A percentile compares a stretch with the other conserved stretches of the same genome.
These are phyloP conservation scores for Tamias sibiricus DNA, from an alignment of 2,113 vertebrate species.

Conservation along the genomic window DNA sequence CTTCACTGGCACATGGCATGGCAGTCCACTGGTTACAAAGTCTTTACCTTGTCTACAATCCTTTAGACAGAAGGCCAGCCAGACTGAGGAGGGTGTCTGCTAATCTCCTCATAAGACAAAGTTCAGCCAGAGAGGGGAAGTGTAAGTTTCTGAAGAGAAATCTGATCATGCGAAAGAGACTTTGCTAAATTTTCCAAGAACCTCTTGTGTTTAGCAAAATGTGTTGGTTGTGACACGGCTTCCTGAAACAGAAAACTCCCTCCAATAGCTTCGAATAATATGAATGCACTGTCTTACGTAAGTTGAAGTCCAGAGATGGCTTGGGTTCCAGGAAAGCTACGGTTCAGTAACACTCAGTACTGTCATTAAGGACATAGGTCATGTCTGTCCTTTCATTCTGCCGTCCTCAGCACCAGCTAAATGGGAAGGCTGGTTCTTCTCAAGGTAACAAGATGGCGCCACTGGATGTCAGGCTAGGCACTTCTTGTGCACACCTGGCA, in stretches of 20 bases:
- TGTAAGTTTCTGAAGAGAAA: background rate
- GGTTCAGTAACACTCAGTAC: background rate
- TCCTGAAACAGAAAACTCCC: background rate
- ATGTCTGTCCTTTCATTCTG: background rate
- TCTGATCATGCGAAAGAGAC: background rate
- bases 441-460: background rate
- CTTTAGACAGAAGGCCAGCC: background rate
- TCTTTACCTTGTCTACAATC: background rate
- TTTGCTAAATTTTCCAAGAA: constrained; percentile 2
- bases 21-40: background rate
- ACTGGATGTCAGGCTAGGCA: background rate
- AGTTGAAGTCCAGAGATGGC: background rate
- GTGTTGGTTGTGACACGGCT: background rate
- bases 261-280: background rate
- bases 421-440: background rate
- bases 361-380: background rate
- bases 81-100: background rate
- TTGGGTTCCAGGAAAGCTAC: background rate
- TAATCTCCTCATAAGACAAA: background rate
- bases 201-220: background rate
- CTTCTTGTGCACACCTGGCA: background rate
- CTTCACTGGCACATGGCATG: background rate
- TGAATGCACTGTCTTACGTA: background rate
- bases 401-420: background rate
- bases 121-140: background rate